Evolutionary conservation across 2,797 vertebrate species (phyloP).

Genomic region (Galagoides demidoff): DNA sequence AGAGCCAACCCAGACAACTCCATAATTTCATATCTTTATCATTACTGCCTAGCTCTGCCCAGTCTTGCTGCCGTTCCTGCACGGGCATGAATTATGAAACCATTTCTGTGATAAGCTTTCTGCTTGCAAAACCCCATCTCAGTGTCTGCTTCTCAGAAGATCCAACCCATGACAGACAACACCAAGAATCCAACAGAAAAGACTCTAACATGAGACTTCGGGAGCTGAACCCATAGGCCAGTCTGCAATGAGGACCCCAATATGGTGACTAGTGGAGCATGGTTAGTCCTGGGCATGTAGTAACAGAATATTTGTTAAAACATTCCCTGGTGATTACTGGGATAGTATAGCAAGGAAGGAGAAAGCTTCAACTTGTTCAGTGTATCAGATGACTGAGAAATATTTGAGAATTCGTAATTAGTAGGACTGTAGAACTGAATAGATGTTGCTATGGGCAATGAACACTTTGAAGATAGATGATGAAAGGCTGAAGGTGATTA

Average conservation of each 20-base stretch:
- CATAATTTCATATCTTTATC: neutral
- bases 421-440: neutral
- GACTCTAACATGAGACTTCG: neutral
- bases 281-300: too few species aligned
- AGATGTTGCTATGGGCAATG: neutral
- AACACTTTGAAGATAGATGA: neutral
- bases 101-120: neutral
- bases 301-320: neutral
- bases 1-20: neutral
- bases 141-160: neutral
- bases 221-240: neutral
- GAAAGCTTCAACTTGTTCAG: neutral
- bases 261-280: neutral
- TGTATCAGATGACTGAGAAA: neutral
- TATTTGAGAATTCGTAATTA: neutral
- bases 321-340: neutral
- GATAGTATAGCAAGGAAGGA: neutral
- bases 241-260: neutral
- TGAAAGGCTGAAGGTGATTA: neutral
- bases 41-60: neutral
- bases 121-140: neutral
- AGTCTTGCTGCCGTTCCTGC: neutral
- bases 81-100: neutral
- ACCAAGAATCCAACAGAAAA: neutral
- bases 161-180: neutral